Conservation (phyloP, 2,113 vertebrate genomes). For the Indicator indicator region DNA sequence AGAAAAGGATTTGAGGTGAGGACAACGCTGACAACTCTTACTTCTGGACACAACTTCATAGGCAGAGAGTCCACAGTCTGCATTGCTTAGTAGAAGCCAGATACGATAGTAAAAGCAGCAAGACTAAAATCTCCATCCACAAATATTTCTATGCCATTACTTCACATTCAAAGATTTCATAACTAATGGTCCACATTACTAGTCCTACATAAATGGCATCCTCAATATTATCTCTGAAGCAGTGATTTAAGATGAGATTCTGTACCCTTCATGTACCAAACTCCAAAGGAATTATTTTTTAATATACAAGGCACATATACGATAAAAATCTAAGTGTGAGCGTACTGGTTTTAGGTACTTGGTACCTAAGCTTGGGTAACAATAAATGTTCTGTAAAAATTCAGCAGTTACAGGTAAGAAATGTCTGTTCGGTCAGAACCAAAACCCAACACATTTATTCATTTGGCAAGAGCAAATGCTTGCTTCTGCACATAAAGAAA, state of each 20-base stretch:
- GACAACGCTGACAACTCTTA: neutral
- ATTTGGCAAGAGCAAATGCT: neutral
- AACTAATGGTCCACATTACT: neutral
- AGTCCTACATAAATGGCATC: neutral
- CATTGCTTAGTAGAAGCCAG: neutral
- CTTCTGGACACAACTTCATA: neutral
- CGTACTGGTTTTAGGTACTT: too few relatives aligned
- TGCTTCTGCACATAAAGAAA: neutral
- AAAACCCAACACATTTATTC: neutral
- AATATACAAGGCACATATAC: neutral
- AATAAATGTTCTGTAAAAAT: neutral
- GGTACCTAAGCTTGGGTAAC: neutral
- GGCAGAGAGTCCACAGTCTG: neutral
- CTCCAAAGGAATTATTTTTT: neutral
- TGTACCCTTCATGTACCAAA: accelerated
- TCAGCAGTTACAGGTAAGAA: neutral
- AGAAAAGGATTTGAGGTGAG: neutral
- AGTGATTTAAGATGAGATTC: neutral
- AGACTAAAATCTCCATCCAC: neutral
- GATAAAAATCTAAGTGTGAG: neutral
- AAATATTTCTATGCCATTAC: neutral
- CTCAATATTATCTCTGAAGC: neutral
- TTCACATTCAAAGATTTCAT: neutral
- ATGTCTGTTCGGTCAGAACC: neutral
- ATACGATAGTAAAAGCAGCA: neutral